These are phyloP conservation scores for Peromyscus melanophrys DNA, from an alignment of 2,797 vertebrate species.

Conservation along the genomic window DNA sequence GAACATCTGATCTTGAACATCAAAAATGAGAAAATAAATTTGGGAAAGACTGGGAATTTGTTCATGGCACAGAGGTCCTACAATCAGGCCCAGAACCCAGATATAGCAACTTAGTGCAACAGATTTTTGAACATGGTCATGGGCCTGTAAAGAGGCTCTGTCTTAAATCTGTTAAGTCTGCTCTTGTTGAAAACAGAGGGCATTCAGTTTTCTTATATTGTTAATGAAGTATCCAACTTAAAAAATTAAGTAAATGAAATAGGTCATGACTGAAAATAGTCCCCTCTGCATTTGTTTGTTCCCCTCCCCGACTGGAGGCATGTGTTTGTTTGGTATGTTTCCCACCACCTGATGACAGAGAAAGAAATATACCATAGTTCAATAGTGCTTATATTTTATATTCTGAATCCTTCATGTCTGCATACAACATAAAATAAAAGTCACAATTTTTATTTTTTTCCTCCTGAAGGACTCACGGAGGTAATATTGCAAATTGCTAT, in stretches of 20 bases:
- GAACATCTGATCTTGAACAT: constrained; percentile 10
- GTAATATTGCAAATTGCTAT: background rate
- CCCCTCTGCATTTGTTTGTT: background rate
- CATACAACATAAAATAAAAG: background rate
- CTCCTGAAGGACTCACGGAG: background rate
- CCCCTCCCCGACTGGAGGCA: background rate
- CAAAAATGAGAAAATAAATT: background rate
- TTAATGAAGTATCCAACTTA: background rate
- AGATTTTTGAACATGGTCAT: background rate
- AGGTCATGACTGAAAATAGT: background rate
- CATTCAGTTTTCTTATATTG: background rate
- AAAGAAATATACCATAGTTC: background rate
- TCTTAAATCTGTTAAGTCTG: background rate
- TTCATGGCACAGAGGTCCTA: background rate
- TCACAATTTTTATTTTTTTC: constrained; percentile 28
- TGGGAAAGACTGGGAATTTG: background rate
- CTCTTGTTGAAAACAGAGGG: constrained; percentile 36
- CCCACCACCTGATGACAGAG: background rate
- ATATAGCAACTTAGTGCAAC: background rate
- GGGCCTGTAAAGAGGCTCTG: background rate
- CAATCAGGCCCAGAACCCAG: background rate
- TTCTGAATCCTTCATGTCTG: background rate
- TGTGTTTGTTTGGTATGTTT: background rate
- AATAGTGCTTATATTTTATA: background rate
- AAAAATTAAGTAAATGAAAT: background rate